These are phyloP conservation scores for Hippopotamyrus pictus DNA, from an alignment of 2,797 vertebrate genomes.

Conservation along the genomic window DNA sequence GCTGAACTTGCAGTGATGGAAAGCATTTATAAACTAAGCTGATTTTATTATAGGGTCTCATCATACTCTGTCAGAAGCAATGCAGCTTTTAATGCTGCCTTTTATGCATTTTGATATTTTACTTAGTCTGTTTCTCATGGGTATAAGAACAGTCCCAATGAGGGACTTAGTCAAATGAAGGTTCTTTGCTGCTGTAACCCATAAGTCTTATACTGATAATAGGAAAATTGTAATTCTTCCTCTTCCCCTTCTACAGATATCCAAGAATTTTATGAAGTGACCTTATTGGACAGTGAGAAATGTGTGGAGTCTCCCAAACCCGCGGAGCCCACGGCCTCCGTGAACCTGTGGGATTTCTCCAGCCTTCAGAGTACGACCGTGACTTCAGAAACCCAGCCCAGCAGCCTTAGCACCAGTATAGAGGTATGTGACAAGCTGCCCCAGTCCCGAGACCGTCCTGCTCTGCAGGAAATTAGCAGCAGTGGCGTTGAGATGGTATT, in stretches of 20 bases:
- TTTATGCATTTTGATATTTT: not conserved
- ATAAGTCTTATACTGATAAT: not conserved
- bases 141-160: not conserved
- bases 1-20: not conserved
- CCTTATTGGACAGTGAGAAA: slow-evolving; percentile 73
- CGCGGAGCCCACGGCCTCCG: slow-evolving; percentile 56
- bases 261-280: slow-evolving; percentile 83
- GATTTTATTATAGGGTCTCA: not conserved
- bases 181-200: not conserved
- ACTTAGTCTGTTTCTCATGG: not conserved
- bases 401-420: slow-evolving; percentile 61
- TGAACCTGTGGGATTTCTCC: slow-evolving; percentile 69
- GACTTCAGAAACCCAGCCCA: slow-evolving; percentile 63
- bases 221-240: not conserved
- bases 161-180: not conserved
- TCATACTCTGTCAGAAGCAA: not conserved
- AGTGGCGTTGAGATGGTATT: not conserved
- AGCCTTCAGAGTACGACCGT: slow-evolving; percentile 66
- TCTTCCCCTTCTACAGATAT: slow-evolving; percentile 55
- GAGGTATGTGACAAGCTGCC: slow-evolving; percentile 55
- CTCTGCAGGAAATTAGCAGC: not conserved
- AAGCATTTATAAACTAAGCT: not conserved
- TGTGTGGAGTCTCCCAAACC: slow-evolving; percentile 56
- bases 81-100: not conserved
- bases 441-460: not conserved